Conservation (phyloP, 2,797 vertebrate genomes). For the Crenichthys baileyi region DNA sequence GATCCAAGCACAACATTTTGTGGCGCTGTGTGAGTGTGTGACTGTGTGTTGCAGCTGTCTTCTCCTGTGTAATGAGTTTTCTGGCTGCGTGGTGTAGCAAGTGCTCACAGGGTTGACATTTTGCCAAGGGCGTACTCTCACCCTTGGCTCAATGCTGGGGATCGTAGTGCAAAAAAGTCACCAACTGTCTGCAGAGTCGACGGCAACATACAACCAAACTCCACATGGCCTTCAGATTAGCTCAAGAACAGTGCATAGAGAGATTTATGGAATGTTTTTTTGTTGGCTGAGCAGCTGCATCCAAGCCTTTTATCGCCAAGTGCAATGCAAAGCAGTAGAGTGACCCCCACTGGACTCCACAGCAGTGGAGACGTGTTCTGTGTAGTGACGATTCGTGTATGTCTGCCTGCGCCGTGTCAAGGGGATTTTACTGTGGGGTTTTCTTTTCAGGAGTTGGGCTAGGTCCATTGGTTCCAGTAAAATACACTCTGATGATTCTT, state of each 20-base stretch:
- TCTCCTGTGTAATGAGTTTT: constrained; percentile 69
- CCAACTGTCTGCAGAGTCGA: neutral
- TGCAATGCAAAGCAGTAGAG: neutral
- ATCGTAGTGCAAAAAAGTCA: neutral
- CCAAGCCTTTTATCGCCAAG: neutral
- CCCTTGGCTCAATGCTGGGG: constrained; percentile 14
- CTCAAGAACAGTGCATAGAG: neutral
- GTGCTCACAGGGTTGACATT: constrained; percentile 68
- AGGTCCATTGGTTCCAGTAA: neutral
- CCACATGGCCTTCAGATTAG: neutral
- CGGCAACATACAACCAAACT: neutral
- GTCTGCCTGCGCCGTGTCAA: neutral
- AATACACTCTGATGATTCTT: neutral
- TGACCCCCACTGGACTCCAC: neutral
- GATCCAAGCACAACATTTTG: constrained; percentile 64
- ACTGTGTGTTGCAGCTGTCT: constrained; percentile 43
- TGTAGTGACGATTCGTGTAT: neutral
- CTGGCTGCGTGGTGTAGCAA: constrained; percentile 57
- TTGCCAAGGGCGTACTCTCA: constrained; percentile 70
- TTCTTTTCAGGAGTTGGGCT: neutral
- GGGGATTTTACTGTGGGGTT: too few relatives aligned
- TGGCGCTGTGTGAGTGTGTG: constrained; percentile 30
- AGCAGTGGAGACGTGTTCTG: neutral
- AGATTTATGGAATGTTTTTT: neutral
- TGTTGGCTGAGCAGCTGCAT: neutral